Percentiles rank a stretch among this genome's conserved stretches.
Evolutionary conservation across 2,888 invertebrate species (phyloP).

Genomic region (Dasysyrphus albostriatus): DNA sequence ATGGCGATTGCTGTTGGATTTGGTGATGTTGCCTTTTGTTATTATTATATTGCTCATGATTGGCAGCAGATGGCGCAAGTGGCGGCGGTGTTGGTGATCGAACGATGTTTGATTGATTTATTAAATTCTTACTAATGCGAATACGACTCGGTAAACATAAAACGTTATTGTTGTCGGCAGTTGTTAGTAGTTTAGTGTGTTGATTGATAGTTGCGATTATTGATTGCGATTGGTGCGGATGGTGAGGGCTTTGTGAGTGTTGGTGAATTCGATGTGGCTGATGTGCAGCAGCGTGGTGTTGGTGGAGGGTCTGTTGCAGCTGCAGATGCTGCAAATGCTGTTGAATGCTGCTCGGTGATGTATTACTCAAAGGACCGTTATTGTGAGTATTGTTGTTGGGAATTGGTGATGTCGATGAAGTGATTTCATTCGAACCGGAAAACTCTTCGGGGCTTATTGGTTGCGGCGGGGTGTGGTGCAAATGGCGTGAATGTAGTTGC

Average conservation of each 20-base stretch:
- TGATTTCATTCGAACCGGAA: slow-evolving; percentile 87
- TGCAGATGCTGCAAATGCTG: slow-evolving; percentile 76
- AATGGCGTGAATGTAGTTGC: slow-evolving; percentile 66
- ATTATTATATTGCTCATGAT: slow-evolving; percentile 75
- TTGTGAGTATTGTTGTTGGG: slow-evolving; percentile 75
- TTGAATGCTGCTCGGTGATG: slow-evolving; percentile 71
- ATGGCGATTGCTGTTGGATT: slow-evolving; percentile 79
- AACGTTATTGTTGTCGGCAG: slow-evolving; percentile 77
- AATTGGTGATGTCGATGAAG: slow-evolving; percentile 87
- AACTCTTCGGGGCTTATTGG: slow-evolving; percentile 84
- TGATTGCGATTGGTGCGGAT: slow-evolving; percentile 77
- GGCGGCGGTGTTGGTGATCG: slow-evolving; percentile 80
- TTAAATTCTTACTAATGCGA: slow-evolving; percentile 83
- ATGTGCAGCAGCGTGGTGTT: slow-evolving; percentile 53
- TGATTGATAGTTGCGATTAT: slow-evolving; percentile 83
- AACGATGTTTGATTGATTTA: slow-evolving; percentile 79
- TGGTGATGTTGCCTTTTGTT: slow-evolving; percentile 72
- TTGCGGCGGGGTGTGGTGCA: slow-evolving; percentile 76
- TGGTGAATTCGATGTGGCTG: slow-evolving; percentile 70
- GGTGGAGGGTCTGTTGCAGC: slow-evolving; percentile 70
- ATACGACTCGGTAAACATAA: slow-evolving; percentile 82
- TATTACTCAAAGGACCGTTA: slow-evolving; percentile 58
- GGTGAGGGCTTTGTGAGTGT: slow-evolving; percentile 52
- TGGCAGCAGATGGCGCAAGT: slow-evolving; percentile 77
- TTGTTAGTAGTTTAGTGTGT: slow-evolving; percentile 81